Base-by-base conservation (phyloP, 1,140 invertebrate species). In the Manduca sexta region DNA sequence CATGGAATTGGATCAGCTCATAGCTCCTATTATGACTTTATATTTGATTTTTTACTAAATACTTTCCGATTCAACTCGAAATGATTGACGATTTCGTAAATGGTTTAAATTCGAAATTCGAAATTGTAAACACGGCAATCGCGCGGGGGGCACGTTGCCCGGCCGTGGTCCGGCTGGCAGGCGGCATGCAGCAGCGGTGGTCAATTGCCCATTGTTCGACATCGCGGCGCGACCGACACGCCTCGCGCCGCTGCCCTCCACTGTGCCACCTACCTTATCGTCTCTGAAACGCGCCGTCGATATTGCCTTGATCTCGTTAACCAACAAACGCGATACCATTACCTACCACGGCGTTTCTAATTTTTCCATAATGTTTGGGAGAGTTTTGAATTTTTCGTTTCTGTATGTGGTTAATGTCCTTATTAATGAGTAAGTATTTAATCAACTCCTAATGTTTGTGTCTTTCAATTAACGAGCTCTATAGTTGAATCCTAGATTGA, bases 181-280 rank as follows among this genome's bases (percentile, higher is more conserved):
- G n/a, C n/a, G n/a, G n/a, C n/a, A n/a, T 26, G 8, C 53, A 29
- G 45, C 35, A 37, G 45, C 40, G 55, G 53, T 45, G 55, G 52
- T 57, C 60, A 69, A 75, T 81, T 75, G 67, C 52, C 73, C 63
- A 84, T 84, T 84, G 81, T 84, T 77, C 64, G 48, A 16, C 61
- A 49, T 49, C 65, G 62, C 65, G 65, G 64, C 78, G 78, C 56
- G 69, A 79, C 80, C 65, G 80, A 69, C 56, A 79, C 64, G 76
- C 74, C 69, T 77, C 74, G 76, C 79, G 57, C 79, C 62, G 58
- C 44, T 60, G 61, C 60, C 44, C 48, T 21, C 57, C 57, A 55
- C 52, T 62, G 60, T 70, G 58, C 76, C 74, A 79, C 75, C 80
- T 79, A 79, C 74, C 73, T 74, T 79, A 84, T 77, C 74, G 67